Base-by-base conservation (phyloP, 1,140 invertebrate species). In the Pseudomyrmex pallidus region DNA sequence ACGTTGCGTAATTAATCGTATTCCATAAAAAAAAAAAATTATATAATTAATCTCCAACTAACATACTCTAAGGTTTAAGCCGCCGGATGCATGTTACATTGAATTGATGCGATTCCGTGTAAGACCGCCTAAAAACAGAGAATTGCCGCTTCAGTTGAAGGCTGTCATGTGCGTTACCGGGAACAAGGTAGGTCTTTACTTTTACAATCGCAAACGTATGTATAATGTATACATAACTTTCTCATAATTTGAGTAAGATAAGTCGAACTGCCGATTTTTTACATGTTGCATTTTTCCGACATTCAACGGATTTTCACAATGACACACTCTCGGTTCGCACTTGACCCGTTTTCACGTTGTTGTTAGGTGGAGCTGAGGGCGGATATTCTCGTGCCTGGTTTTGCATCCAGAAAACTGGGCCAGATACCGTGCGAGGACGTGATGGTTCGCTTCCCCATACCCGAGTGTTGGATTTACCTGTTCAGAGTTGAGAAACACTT, bases 401-500 rank as follows among this genome's bases (percentile, higher is more conserved):
- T 99, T 93, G 97, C 98, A 54, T 99, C 98, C 78, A 96, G 98
- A 90, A 98, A 98, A 94, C 95, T 99, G 66, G 98, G 99, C 8
- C 97, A 98, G 93, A 97, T 99, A 87, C 99, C 98, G 64, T 99
- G 99, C 94, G 98, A 99, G 95, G 99, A 99, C 94, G 99, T 99
- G 59, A 97, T 98, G 91, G 97, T 99, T 56, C 96, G 98, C 74
- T 99, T 99, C 93, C 99, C 99, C 5, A 98, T 99, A 86, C 99
- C 99, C 35, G 99, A 99, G 94, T 98, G 97, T 91, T 99, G 99
- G 99, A 98, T 99, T 89, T 99, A 99, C 94, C 95, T 99, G 90
- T 99, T 99, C 94, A 96, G 99, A 83, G 98, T 99, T 20, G 99
- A 99, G 93, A 99, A 99, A 91, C 98, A 99, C 93, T 99, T 99